Evolutionary conservation across 2,888 invertebrate species (phyloP).

Genomic region (Stenurella melanura): DNA sequence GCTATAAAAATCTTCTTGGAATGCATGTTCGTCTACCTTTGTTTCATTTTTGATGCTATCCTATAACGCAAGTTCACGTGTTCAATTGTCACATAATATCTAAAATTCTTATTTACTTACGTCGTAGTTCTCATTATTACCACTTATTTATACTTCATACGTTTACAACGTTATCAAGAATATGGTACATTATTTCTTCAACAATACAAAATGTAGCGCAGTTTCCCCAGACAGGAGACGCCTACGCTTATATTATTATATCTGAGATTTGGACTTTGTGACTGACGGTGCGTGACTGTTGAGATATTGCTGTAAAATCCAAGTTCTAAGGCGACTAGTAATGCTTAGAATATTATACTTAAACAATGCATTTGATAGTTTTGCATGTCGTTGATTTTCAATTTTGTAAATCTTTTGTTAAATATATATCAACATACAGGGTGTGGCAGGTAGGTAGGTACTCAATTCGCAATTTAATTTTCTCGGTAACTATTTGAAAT

Average conservation of each 20-base stretch:
- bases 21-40: slow-evolving; percentile 41
- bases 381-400: no score
- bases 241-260: neutral
- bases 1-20: slow-evolving; percentile 43
- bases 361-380: no score
- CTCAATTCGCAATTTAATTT: no score
- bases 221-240: neutral
- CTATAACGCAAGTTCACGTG: slow-evolving; percentile 11
- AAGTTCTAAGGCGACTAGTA: no score
- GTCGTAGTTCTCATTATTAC: no score
- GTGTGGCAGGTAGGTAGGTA: no score
- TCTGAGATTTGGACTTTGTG: neutral
- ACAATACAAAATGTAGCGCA: neutral
- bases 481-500: no score
- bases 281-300: neutral
- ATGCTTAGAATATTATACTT: no score
- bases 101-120: no score
- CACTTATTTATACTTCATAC: no score
- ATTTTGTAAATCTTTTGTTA: no score
- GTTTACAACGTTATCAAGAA: neutral
- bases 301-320: neutral
- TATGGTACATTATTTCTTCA: neutral
- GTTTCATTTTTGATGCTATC: slow-evolving; percentile 34
- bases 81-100: neutral
- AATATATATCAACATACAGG: no score